phyloP scores from a whole-genome alignment of 2,888 invertebrate genomes.

The Orthosia incerta region DNA sequence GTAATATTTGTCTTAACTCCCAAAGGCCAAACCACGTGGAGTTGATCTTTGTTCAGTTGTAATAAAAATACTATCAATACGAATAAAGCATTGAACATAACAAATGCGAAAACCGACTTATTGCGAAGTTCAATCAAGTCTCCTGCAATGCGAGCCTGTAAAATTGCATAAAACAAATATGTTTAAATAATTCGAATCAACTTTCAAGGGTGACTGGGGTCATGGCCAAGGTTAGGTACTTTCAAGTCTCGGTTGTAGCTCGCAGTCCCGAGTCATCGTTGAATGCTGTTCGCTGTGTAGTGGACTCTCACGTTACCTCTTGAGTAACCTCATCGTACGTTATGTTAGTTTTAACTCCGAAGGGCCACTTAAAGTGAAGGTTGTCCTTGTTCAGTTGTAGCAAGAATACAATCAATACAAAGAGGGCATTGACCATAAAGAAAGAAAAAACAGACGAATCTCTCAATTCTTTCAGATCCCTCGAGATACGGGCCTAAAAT shows the following conservation, averaged over 20 bases:
- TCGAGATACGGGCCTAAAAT: constrained; percentile 97
- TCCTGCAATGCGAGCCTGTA: constrained; percentile 96
- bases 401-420: constrained; percentile 99
- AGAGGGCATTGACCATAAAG: constrained; percentile 99
- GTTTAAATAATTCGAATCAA: constrained; percentile 83
- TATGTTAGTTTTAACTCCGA: constrained; percentile 98
- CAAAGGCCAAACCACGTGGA: constrained; percentile 99
- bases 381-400: constrained; percentile 99
- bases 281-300: constrained; percentile 84
- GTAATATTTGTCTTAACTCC: constrained; percentile 98
- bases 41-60: constrained; percentile 99
- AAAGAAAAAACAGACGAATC: constrained; percentile 99
- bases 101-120: constrained; percentile 99
- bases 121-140: constrained; percentile 98
- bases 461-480: constrained; percentile 97
- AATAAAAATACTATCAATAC: constrained; percentile 99
- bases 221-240: constrained; percentile 67
- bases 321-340: constrained; percentile 97
- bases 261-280: constrained; percentile 86
- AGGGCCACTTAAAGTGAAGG: constrained; percentile 98
- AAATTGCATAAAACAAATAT: constrained; percentile 88
- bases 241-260: constrained; percentile 31
- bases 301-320: constrained; percentile 95
- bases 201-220: constrained; percentile 91
- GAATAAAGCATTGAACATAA: constrained; percentile 99